phyloP scores from a whole-genome alignment of 2,797 vertebrate genomes.

The Micrastur ruficollis region DNA sequence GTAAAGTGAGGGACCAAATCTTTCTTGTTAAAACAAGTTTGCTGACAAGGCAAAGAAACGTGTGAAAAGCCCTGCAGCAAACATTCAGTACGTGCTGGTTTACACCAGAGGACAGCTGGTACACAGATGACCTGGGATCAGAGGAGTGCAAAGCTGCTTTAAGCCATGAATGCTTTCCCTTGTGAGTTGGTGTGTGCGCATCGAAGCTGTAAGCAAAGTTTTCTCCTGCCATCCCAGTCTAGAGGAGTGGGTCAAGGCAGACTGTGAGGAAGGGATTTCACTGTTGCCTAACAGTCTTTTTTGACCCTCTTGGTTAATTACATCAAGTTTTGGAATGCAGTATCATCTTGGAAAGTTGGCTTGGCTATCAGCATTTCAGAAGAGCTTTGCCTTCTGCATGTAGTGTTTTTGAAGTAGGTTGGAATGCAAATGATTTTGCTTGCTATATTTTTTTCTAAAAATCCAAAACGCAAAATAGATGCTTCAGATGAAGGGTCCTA shows the following conservation, averaged over 20 bases:
- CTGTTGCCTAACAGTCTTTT: neutral
- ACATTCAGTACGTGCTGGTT: neutral
- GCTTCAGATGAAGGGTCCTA: neutral
- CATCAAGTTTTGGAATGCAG: neutral
- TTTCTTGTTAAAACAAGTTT: conserved; percentile 12
- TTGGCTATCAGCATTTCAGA: neutral
- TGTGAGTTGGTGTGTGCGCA: accelerated
- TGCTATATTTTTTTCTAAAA: neutral
- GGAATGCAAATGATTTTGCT: neutral
- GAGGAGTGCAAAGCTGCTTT: neutral
- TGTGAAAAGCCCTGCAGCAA: conserved; percentile 10
- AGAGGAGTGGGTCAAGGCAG: neutral
- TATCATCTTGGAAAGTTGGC: neutral
- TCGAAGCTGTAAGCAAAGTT: neutral
- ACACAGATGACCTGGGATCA: neutral
- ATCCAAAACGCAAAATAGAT: neutral
- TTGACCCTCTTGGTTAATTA: neutral
- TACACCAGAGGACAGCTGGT: conserved; percentile 5
- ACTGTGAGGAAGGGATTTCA: neutral
- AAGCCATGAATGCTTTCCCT: neutral
- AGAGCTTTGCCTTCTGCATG: neutral
- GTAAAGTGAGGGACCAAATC: neutral
- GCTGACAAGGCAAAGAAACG: conserved; percentile 40
- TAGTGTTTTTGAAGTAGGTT: neutral
- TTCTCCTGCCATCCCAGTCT: neutral